phyloP scores from a whole-genome alignment of 2,797 vertebrate species.

The Clarias pachynema region DNA sequence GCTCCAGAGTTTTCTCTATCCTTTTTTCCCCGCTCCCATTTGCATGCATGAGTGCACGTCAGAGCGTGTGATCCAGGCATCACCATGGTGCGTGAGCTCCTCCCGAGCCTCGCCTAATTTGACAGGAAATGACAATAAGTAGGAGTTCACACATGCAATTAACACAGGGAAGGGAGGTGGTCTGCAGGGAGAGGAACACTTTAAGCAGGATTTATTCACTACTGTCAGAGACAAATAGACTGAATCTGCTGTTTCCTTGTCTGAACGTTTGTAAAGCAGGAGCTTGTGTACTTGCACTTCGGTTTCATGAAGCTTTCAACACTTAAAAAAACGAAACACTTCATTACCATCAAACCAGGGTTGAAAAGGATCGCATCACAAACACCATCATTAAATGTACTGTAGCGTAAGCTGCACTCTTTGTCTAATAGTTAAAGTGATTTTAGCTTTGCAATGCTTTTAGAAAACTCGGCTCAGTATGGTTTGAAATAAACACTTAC shows the following conservation, averaged over 20 bases:
- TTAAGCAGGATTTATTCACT: slow-evolving; percentile 33
- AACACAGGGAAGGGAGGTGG: slow-evolving; percentile 19
- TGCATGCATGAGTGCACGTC: slow-evolving; percentile 32
- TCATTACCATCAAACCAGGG: background rate
- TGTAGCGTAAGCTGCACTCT: background rate
- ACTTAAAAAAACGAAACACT: too few relatives aligned
- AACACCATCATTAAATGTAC: background rate
- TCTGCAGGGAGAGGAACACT: slow-evolving; percentile 33
- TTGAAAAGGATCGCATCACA: background rate
- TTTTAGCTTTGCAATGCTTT: background rate
- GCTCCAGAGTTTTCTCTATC: slow-evolving; percentile 4
- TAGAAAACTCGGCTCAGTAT: background rate
- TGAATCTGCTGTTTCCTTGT: slow-evolving; percentile 14
- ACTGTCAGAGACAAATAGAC: slow-evolving; percentile 35
- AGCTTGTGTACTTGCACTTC: slow-evolving; percentile 12
- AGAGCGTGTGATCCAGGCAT: slow-evolving; percentile 23
- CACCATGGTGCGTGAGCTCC: slow-evolving; percentile 17
- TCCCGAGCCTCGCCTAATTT: slow-evolving; percentile 29
- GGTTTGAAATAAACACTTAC: background rate
- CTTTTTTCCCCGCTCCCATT: background rate
- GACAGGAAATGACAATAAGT: slow-evolving; percentile 40
- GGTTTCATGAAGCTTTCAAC: background rate
- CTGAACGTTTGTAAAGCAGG: slow-evolving; percentile 36
- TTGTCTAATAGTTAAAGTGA: background rate
- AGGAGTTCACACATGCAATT: slow-evolving; percentile 46